Evolutionary conservation across 2,888 invertebrate genomes (phyloP), one percentile per base, ranked within the genome.

Genomic region (Dromius quadrimaculatus): DNA sequence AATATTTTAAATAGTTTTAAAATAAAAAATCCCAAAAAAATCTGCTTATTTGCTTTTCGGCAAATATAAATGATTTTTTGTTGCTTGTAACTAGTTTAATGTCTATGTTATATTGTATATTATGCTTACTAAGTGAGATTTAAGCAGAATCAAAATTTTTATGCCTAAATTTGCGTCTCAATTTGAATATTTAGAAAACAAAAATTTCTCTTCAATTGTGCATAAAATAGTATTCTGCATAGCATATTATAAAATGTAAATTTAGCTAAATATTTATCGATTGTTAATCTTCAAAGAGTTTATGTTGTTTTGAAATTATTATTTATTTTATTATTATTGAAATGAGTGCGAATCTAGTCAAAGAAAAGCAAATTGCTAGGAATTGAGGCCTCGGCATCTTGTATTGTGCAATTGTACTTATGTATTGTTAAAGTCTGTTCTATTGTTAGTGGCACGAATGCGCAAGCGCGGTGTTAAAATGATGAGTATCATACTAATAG

Each of bases 11-110:
- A 64, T 45, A 64, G 50, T 65, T 65, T 50, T 47, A 34, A 64
- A 65, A 41, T 65, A 47, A 47, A 5, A 8, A 43, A 43, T 43
- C 20, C 22, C 15, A 54, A 13, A 62, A 68, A 72, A 71, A 70
- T 74, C 71, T 65, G 72, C 72, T 72, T 74, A 69, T 73, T 73
- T 73, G 73, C 73, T 54, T 32, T 43, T 54, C 45, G 41, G 73
- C 73, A 73, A 72, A 71, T 72, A 64, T 71, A 41, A 59, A 34
- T 59, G 34, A 36, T 59, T 59, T 57, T 43, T 36, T 36, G 32
- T 32, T 36, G 59, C 36, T 36, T 36, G 32, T 54, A 54, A 59
- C 36, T 59, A 36, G 59, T 47, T 62, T 13, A 19, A 68, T 68
- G 57, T 68, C 59, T 66, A 66, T 66, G 66, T 66, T 66, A 54